These are phyloP conservation scores for Physocephala rufipes DNA, from an alignment of 2,888 invertebrate species.

Conservation along the genomic window DNA sequence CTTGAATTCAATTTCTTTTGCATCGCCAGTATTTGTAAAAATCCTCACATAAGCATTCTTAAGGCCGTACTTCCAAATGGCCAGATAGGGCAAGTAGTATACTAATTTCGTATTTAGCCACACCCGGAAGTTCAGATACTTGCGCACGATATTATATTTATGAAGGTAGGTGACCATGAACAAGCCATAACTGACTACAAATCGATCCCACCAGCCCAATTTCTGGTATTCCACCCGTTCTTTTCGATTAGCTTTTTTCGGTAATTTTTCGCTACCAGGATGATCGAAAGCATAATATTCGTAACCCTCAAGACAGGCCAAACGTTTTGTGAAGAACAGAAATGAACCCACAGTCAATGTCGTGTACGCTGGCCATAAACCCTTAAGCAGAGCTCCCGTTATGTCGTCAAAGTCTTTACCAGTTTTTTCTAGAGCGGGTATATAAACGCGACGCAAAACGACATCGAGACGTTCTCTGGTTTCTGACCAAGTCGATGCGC, in stretches of 20 bases:
- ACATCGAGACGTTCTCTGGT: slow-evolving; percentile 68
- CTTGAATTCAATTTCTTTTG: slow-evolving; percentile 48
- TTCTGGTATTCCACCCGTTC: slow-evolving; percentile 66
- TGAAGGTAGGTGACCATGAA: slow-evolving; percentile 64
- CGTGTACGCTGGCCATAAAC: slow-evolving; percentile 76
- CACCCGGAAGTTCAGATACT: slow-evolving; percentile 72
- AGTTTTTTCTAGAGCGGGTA: slow-evolving; percentile 71
- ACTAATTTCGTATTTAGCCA: slow-evolving; percentile 71
- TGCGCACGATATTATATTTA: slow-evolving; percentile 68
- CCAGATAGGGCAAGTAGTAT: slow-evolving; percentile 75
- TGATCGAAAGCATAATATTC: slow-evolving; percentile 65
- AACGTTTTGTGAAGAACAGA: slow-evolving; percentile 69
- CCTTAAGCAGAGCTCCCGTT: slow-evolving; percentile 73
- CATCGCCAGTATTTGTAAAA: slow-evolving; percentile 55
- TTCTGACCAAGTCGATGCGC: slow-evolving; percentile 72
- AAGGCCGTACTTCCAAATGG: slow-evolving; percentile 73
- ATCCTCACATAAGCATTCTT: slow-evolving; percentile 72
- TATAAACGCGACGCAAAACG: slow-evolving; percentile 71
- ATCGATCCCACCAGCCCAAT: slow-evolving; percentile 66
- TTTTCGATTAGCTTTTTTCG: not conserved
- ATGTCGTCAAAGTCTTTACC: slow-evolving; percentile 74
- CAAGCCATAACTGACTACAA: slow-evolving; percentile 57
- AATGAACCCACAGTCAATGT: slow-evolving; percentile 70
- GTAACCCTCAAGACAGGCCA: slow-evolving; percentile 71
- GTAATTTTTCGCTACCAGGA: slow-evolving; percentile 44